phyloP scores from a whole-genome alignment of 53 echinoderm and acorn worm genomes.

The Paracentrotus lividus region DNA sequence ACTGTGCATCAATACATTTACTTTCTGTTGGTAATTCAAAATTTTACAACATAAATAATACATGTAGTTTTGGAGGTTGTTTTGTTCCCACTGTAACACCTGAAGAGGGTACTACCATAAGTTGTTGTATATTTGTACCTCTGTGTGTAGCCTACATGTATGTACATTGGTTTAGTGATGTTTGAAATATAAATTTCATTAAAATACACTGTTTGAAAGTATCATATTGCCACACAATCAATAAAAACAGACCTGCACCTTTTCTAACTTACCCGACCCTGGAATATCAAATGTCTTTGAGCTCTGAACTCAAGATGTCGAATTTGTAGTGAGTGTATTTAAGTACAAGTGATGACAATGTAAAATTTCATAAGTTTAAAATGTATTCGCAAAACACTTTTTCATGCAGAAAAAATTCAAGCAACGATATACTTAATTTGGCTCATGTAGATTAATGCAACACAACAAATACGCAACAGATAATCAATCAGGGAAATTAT shows the following conservation, averaged over 20 bases:
- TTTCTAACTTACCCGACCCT: not conserved
- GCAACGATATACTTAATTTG: not conserved
- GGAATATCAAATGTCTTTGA: slow-evolving; percentile 35
- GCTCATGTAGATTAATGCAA: not conserved
- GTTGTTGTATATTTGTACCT: too few species aligned
- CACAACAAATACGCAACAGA: not conserved
- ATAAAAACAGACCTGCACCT: slow-evolving; percentile 37
- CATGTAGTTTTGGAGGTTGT: too few species aligned
- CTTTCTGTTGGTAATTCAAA: not conserved
- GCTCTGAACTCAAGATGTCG: not conserved
- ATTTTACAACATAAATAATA: not conserved
- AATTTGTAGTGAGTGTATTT: not conserved
- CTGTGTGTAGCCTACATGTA: too few species aligned
- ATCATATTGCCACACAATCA: not conserved
- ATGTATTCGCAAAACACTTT: too few species aligned
- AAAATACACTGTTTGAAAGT: not conserved
- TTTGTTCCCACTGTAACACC: not conserved
- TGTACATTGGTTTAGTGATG: not conserved
- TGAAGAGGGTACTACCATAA: not conserved
- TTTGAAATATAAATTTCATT: not conserved
- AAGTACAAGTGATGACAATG: too few species aligned
- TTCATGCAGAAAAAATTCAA: not conserved
- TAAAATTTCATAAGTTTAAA: not conserved
- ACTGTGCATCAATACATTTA: not conserved
- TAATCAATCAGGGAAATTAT: too few species aligned